Percentiles rank a stretch among this genome's conserved stretches.
Conservation (phyloP, 2,797 vertebrate species). For the Lindbergichthys nudifrons region DNA sequence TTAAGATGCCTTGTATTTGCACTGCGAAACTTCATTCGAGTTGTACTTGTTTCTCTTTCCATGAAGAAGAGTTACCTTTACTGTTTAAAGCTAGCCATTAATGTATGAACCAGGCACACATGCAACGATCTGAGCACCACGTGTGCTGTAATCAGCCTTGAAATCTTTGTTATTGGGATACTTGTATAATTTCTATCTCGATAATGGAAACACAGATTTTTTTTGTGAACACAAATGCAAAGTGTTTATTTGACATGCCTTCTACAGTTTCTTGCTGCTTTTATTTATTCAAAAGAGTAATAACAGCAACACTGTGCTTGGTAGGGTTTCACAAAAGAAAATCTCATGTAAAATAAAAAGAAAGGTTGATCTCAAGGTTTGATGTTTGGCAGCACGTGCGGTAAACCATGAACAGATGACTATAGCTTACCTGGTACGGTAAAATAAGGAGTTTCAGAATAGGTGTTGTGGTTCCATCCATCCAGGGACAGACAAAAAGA, state of each 20-base stretch:
- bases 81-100: neutral
- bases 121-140: slow-evolving; percentile 16
- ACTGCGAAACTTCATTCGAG: neutral
- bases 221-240: slow-evolving; percentile 11
- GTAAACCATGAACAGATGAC: neutral
- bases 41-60: neutral
- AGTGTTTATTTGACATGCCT: neutral
- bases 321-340: neutral
- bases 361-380: neutral
- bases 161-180: slow-evolving; percentile 9
- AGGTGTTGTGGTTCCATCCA: slow-evolving; percentile 45
- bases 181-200: slow-evolving; percentile 19
- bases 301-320: neutral
- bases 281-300: neutral
- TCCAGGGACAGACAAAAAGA: slow-evolving; percentile 9
- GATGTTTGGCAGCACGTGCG: neutral
- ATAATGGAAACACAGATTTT: neutral
- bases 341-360: neutral
- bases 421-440: slow-evolving; percentile 64
- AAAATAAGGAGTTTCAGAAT: slow-evolving; percentile 11
- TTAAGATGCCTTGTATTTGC: too few relatives aligned
- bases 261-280: too few relatives aligned
- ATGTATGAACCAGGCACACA: slow-evolving; percentile 15
- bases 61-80: neutral
- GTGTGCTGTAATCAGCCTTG: neutral